Evolutionary conservation across 2,888 invertebrate species (phyloP), one percentile per base, ranked within the genome.

Genomic region (Cheilosia scutellata): DNA sequence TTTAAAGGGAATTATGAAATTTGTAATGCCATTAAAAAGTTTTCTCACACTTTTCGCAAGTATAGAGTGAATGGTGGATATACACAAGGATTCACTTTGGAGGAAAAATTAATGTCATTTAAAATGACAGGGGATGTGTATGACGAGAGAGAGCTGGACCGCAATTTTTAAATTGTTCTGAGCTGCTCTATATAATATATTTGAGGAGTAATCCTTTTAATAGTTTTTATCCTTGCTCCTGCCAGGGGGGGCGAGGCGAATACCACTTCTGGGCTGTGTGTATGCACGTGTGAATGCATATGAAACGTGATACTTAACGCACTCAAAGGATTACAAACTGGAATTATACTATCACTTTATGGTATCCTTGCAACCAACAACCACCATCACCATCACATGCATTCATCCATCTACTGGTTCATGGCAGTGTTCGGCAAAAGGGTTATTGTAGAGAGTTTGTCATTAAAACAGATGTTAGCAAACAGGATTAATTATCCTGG

Each of bases 391-490:
- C 40, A 57, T 40, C 60, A 31, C 9, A 9, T 11, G 4, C 66
- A 31, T 20, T 42, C 62, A 60, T 75, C 25, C 57, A 49, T 58
- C 20, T 27, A 31, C 57, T 29, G 20, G 25, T 37, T 49, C 40
- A 47, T 47, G 47, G 7, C 47, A 16, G 29, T 37, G 3, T 20
- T 60, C n/a, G 31, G 7, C 37, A 62, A 82, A 86, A 80, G 82
- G 82, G 86, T 86, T 86, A 86, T 57, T 71, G 33, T 68, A 71
- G 63, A 66, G 83, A 76, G 86, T 86, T 86, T 80, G 86, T 82
- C 82, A 82, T 86, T 86, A 86, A 82, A 86, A 86, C 86, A 86
- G 86, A 86, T 86, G 86, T 86, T 86, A 82, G 86, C 86, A 86
- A 86, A 86, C 82, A 86, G 86, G 86, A 86, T 86, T 86, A 86